Evolutionary conservation across 2,113 vertebrate species (phyloP), one percentile per base, ranked within the genome.

Genomic region (Enhydra lutris): DNA sequence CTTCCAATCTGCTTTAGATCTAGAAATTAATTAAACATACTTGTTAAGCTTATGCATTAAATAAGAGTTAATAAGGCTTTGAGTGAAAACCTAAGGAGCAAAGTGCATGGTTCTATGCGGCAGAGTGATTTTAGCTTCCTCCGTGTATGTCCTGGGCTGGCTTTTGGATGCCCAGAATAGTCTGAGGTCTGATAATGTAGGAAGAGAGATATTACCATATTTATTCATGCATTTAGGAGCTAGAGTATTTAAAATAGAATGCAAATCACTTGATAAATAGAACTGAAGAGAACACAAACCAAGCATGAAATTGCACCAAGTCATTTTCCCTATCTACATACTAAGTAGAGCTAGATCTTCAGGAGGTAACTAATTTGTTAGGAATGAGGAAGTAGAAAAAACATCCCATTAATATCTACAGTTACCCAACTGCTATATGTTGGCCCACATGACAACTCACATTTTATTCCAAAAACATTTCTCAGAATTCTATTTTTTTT

Each of bases 271-370:
- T 47, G 67, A 92, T 78, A 96, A 86, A 76, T 96, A 69, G 67
- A 96, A 94, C 17, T 83, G 82, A 93, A 61, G 83, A 90, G 39
- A 93, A 91, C 39, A 73, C 67, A 93, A 67, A 87, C 87, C 63
- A 93, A 93, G 81, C 93, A 93, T 95, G 86, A 96, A 95, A 95
- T 95, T 67, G 31, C 65, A 82, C 59, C 63, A 50, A 50, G 47
- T 50, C 55, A 78, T 91, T 95, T 91, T 88, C 59, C 82, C 67
- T 82, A 47, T 87, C 21, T 84, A 82, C n/a, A 80, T 67, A 39
- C 29, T 95, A 90, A 95, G 47, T 63, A 92, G 78, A 71, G 31
- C 69, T 94, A 94, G 69, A 59, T 92, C 81, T 79, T 83, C 9
- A 63, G 82, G 42, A 81, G 34, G 67, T 82, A 90, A 89, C 47